These are phyloP conservation scores for Nomada fucata DNA, from an alignment of 2,888 invertebrate genomes.

Conservation along the genomic window DNA sequence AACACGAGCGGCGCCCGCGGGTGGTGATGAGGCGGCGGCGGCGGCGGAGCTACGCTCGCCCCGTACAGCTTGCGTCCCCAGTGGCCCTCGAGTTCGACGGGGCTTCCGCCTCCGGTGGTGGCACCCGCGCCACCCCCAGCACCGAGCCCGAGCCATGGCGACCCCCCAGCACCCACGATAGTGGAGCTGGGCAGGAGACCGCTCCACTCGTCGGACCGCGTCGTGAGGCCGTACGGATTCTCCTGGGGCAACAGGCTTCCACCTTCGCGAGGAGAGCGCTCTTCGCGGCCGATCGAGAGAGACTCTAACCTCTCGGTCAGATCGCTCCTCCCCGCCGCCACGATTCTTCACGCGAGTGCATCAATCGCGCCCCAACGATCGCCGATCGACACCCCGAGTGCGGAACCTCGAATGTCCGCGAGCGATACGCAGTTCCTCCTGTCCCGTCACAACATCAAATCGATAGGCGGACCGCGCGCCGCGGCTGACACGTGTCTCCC, in stretches of 20 bases:
- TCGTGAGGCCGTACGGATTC: slow-evolving; percentile 82
- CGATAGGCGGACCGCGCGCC: slow-evolving; percentile 54
- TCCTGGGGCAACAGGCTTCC: slow-evolving; percentile 78
- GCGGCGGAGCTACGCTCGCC: slow-evolving; percentile 82
- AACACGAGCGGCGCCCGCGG: slow-evolving; percentile 82
- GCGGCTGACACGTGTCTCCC: slow-evolving; percentile 52
- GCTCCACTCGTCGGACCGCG: slow-evolving; percentile 84
- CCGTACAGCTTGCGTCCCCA: slow-evolving; percentile 83
- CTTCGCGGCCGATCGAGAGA: slow-evolving; percentile 54
- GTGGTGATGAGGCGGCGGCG: slow-evolving; percentile 83
- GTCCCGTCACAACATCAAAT: slow-evolving; percentile 54
- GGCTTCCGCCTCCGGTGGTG: slow-evolving; percentile 81
- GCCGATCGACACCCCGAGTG: slow-evolving; percentile 2
- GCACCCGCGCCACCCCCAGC: slow-evolving; percentile 81
- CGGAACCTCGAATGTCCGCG: slow-evolving; percentile 19
- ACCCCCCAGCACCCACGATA: slow-evolving; percentile 84
- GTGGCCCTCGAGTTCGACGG: slow-evolving; percentile 82
- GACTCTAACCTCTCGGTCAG: slow-evolving; percentile 59
- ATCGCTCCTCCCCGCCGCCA: slow-evolving; percentile 49
- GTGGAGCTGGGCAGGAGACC: slow-evolving; percentile 84
- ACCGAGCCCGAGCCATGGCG: slow-evolving; percentile 83
- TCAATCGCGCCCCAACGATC: slow-evolving; percentile 40
- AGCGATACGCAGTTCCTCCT: slow-evolving; percentile 8
- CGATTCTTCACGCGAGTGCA: slow-evolving; percentile 47
- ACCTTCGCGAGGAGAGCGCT: slow-evolving; percentile 59